Evolutionary conservation across 2,888 invertebrate species (phyloP), one percentile per base, ranked within the genome.

Genomic region (Scaptodrosophila latifasciaeformis): DNA sequence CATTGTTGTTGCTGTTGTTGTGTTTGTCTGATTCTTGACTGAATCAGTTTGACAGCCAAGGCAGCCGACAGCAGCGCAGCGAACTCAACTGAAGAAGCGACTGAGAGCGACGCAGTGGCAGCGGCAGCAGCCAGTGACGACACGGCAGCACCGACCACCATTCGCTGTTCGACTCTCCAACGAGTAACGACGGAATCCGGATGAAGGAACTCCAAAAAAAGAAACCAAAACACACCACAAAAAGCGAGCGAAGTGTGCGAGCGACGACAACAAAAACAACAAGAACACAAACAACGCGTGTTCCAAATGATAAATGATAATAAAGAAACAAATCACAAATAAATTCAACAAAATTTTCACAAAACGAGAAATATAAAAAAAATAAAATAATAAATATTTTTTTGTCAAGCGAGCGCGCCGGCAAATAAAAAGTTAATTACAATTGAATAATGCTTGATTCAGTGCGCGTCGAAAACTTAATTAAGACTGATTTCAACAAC

Each of bases 101-200:
- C 37, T 9, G 37, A 13, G 15, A 17, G 6, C 9, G 24, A 56
- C 57, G 62, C 57, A 40, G 21, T 47, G 30, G 44, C 54, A 51
- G 44, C 45, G 34, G 60, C 46, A 55, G 57, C 56, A 70, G 74
- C 68, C 66, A 72, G 67, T 74, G 72, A 78, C 75, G 79, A 78
- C 75, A 78, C 70, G 65, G 54, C 62, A 64, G 61, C 67, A 72
- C 70, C 70, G 78, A 70, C 49, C 50, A 24, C 76, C 83, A 83
- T 84, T 83, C 83, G 81, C 82, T 82, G 82, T 82, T 81, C 78
- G 82, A 82, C 83, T 79, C 82, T 84, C 81, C 79, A 81, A 78
- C 81, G 82, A 79, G 81, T 76, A 83, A 84, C 83, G 84, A 83
- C 83, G 80, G 82, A 70, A 74, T 76, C 80, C 77, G 78, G 68